phyloP scores from a whole-genome alignment of 1,140 invertebrate species.

The Dendroctonus ponderosae region DNA sequence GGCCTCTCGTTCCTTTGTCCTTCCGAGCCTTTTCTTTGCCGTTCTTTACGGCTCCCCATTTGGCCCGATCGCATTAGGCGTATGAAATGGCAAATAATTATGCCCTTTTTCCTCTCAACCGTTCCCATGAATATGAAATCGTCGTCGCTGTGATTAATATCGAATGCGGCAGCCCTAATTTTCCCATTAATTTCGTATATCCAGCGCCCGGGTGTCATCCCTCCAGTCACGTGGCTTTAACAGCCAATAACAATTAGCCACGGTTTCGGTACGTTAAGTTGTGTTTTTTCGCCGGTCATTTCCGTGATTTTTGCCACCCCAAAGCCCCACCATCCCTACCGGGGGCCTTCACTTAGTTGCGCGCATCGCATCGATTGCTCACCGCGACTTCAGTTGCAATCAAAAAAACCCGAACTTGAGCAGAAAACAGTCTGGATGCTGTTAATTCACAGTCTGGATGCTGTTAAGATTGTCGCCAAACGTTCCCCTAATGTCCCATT shows the following conservation, averaged over 20 bases:
- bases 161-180: constrained; percentile 20
- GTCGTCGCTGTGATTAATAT: constrained; percentile 12
- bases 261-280: constrained; percentile 48
- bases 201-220: constrained; percentile 29
- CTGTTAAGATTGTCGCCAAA: no score
- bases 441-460: no score
- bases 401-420: no score
- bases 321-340: no score
- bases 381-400: no score
- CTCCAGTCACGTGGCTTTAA: constrained; percentile 46
- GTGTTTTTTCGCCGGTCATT: constrained; percentile 43
- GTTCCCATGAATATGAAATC: constrained; percentile 25
- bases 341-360: no score
- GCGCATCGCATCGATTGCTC: no score
- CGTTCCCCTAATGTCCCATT: no score
- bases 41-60: neutral
- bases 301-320: constrained; percentile 35
- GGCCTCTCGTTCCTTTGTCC: constrained; percentile 24
- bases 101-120: neutral
- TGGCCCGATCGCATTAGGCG: constrained; percentile 17
- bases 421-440: no score
- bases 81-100: constrained; percentile 7
- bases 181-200: constrained; percentile 35
- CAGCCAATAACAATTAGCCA: constrained; percentile 50
- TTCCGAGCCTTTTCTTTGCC: constrained; percentile 13